phyloP scores from a whole-genome alignment of 2,113 vertebrate species.

The Poicephalus meyeri region DNA sequence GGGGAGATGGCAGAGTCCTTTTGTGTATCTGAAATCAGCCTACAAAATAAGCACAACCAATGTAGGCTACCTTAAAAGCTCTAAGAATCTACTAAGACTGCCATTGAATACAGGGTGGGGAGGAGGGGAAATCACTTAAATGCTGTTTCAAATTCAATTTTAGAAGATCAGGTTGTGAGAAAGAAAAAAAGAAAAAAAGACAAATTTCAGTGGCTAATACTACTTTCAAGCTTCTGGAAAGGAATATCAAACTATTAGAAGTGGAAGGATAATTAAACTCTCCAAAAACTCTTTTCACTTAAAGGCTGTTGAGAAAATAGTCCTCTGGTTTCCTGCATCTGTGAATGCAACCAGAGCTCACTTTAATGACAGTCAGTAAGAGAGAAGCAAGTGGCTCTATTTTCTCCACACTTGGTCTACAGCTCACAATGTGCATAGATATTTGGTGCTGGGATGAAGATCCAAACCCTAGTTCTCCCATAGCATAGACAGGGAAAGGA shows the following conservation, averaged over 20 bases:
- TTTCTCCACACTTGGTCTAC: background rate
- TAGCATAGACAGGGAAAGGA: background rate
- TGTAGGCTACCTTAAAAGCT: background rate
- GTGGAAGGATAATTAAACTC: background rate
- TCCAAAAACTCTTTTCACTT: background rate
- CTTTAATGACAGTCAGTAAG: background rate
- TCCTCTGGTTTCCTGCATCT: background rate
- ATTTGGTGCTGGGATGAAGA: background rate
- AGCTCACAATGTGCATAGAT: background rate
- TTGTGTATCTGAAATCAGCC: constrained; percentile 20
- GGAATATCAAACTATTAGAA: background rate
- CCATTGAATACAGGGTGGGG: background rate
- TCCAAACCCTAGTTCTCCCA: background rate
- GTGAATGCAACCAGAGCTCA: background rate
- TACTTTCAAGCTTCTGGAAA: background rate
- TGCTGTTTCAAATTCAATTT: background rate
- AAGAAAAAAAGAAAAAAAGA: background rate
- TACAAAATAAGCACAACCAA: background rate
- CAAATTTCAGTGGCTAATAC: background rate
- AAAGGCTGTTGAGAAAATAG: constrained; percentile 1
- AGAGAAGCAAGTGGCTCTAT: background rate
- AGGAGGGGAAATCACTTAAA: background rate
- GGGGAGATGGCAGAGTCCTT: background rate
- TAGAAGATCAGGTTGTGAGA: background rate
- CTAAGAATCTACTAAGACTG: background rate